A percentile compares a stretch with the other conserved stretches of the same genome.
Conservation (phyloP, 2,797 vertebrate species). For the Malurus splendens region DNA sequence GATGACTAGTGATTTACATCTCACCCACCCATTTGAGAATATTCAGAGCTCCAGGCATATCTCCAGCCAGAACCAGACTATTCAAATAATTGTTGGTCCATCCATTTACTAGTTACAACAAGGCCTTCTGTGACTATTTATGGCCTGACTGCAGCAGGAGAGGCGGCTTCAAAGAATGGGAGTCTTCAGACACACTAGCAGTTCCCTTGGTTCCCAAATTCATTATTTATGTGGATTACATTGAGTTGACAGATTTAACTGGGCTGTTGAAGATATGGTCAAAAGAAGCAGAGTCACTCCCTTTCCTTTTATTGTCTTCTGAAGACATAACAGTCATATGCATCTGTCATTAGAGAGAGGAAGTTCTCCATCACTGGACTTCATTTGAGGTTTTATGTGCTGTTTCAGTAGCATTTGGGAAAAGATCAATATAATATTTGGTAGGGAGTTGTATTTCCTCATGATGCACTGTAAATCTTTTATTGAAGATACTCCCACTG, state of each 20-base stretch:
- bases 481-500: slow-evolving; percentile 37
- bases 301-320: slow-evolving; percentile 49
- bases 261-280: slow-evolving; percentile 38
- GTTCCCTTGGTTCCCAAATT: slow-evolving; percentile 29
- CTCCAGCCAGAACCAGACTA: slow-evolving; percentile 5
- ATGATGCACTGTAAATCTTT: slow-evolving; percentile 28
- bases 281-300: slow-evolving; percentile 40
- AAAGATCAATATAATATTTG: slow-evolving; percentile 26
- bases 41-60: slow-evolving; percentile 6
- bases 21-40: slow-evolving; percentile 20
- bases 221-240: slow-evolving; percentile 52
- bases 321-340: slow-evolving; percentile 18
- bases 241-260: slow-evolving; percentile 52
- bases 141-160: slow-evolving; percentile 34
- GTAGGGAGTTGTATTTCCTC: slow-evolving; percentile 9
- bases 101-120: slow-evolving; percentile 30
- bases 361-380: slow-evolving; percentile 32
- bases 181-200: not conserved
- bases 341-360: slow-evolving; percentile 26
- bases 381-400: slow-evolving; percentile 11
- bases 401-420: slow-evolving; percentile 46
- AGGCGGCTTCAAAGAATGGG: slow-evolving; percentile 46
- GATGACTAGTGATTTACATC: slow-evolving; percentile 36
- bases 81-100: slow-evolving; percentile 25
- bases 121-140: slow-evolving; percentile 48